Base-by-base conservation (phyloP, 2,113 vertebrate species). In the Artemisiospiza belli region DNA sequence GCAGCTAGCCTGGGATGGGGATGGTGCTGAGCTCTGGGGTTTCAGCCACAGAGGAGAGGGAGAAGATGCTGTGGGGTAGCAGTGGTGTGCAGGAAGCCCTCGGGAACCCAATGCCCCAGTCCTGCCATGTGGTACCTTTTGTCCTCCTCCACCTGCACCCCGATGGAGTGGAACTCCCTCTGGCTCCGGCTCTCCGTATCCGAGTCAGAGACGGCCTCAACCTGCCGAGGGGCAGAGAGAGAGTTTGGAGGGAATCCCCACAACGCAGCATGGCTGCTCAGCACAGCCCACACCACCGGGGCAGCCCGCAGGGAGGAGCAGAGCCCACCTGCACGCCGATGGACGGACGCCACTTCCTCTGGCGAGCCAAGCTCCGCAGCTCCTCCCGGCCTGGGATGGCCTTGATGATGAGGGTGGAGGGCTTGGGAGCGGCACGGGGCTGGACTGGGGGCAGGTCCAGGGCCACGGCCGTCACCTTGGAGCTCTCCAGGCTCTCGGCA, bases 81-180 rank as follows among this genome's bases (percentile, higher is more conserved):
- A 1, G 12, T 39, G 31, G 21, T 21, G 9, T 39, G 49, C 46
- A 31, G 55, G 39, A 67, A 89, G 17, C 11, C 28, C 5, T 2
- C 0, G 0, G 21, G 16, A 28, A 51, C 25, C 11, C 63, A 37
- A 4, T 3, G 17, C 28, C 25, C 47, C 77, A 35, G 59, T 19
- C 37, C 37, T 10, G 37, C 37, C 37, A 37, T 0, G 5, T 1
- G 64, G 33, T 98, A 99, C 99, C 99, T 99, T 97, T 99, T 99
- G 92, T 99, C 99, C 55, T 99, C 99, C 96, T 99, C 99, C 97
- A 99, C 99, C 95, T 99, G 99, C 61, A 99, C 99, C 27, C 99
- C 99, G 2, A 99, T 99, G 78, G 99, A 99, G 96, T 99, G 99
- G 94, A 99, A 99, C 94, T 99, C 99, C 92, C 99, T 98, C 41